A percentile compares a stretch with the other conserved stretches of the same genome.
Evolutionary conservation across 2,113 vertebrate species (phyloP).

Genomic region (Diphyllodes magnificus): DNA sequence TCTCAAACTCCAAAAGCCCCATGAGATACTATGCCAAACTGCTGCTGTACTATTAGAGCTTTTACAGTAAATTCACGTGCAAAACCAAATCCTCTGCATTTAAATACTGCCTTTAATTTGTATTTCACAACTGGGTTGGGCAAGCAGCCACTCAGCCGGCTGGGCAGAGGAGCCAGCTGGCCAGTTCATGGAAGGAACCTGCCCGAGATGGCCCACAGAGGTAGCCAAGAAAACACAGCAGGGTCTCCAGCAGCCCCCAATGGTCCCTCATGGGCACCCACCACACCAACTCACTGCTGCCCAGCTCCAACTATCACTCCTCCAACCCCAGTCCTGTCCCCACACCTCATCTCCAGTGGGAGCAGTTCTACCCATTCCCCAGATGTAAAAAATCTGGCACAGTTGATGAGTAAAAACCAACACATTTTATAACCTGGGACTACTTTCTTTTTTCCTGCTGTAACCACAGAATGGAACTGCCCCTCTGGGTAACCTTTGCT

Average conservation of each 20-base stretch:
- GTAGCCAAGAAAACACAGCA: background rate
- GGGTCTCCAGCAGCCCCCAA: background rate
- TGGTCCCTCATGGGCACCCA: accelerated
- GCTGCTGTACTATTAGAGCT: background rate
- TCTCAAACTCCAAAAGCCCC: background rate
- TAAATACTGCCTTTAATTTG: background rate
- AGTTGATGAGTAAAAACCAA: background rate
- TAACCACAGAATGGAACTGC: background rate
- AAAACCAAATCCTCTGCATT: background rate
- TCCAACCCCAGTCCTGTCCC: background rate
- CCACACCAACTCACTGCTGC: background rate
- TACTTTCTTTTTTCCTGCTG: background rate
- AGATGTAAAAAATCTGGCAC: background rate
- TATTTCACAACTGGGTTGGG: background rate
- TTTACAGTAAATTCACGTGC: background rate
- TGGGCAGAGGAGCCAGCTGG: background rate
- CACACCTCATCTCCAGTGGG: background rate
- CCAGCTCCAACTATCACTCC: background rate
- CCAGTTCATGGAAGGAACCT: background rate
- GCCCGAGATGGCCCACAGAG: background rate
- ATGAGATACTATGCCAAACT: background rate
- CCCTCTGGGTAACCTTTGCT: background rate
- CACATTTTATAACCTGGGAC: background rate
- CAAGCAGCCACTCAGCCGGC: background rate
- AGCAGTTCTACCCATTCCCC: background rate